Conservation (phyloP, 2,797 vertebrate genomes). For the Halcyon badia region DNA sequence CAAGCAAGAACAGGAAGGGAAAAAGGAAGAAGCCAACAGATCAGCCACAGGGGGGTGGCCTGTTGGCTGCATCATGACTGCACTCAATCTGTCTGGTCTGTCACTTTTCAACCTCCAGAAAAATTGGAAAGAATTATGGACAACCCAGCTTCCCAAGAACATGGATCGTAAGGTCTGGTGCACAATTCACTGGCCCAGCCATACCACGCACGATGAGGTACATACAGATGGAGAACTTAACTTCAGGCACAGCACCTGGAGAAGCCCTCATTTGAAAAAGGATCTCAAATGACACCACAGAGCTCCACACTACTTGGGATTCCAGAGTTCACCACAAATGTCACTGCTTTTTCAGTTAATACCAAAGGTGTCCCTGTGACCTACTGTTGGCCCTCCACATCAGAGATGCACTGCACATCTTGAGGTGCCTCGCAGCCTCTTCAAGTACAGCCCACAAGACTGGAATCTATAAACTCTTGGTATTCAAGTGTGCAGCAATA, state of each 20-base stretch:
- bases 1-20: neutral
- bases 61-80: neutral
- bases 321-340: neutral
- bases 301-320: neutral
- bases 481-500: neutral
- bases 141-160: neutral
- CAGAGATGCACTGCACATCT: fast-evolving
- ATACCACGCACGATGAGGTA: neutral
- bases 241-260: neutral
- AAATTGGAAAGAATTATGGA: neutral
- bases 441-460: fast-evolving
- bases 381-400: neutral
- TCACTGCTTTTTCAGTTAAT: neutral
- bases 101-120: conserved; percentile 1
- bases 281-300: neutral
- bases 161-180: fast-evolving
- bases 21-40: neutral
- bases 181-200: neutral
- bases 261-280: neutral
- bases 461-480: neutral
- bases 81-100: neutral
- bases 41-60: neutral
- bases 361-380: neutral
- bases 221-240: neutral
- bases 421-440: neutral